Evolutionary conservation across 2,888 invertebrate species (phyloP), one percentile per base, ranked within the genome.

Genomic region (Sesia apiformis): DNA sequence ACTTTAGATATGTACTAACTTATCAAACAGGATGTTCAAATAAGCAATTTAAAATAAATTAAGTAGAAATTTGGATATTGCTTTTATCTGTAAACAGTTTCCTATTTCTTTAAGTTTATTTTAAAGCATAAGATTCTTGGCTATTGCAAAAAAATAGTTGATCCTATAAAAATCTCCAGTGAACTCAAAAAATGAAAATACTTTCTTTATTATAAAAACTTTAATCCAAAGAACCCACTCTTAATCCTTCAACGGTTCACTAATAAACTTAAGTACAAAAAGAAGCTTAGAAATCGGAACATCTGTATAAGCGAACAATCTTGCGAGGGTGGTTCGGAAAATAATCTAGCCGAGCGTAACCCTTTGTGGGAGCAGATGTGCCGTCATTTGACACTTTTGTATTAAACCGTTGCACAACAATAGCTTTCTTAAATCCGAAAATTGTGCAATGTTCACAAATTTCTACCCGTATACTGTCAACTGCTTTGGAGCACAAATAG

Each of bases 371-470:
- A 75, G 83, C 89, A 89, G 89, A 89, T 89, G 89, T 83, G 86
- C 84, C 84, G 89, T 89, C 89, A 89, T 89, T 89, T 85, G 88
- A 89, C 89, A 89, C 89, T 89, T 89, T 87, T 89, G 89, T 89
- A 89, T 87, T 88, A 89, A 84, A 83, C 82, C 84, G 84, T 89
- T 89, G 89, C 88, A 89, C 89, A 87, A 88, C 88, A 89, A 89
- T 82, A 82, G 84, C 80, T 81, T 80, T 84, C 87, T 87, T 87
- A 81, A 84, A 81, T 80, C 84, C 86, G 84, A 87, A 88, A 87
- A 86, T 83, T 84, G 86, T 87, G 78, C 81, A 82, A 74, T 82
- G 84, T 76, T 81, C 78, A 77, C 78, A 77, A 81, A 79, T 78
- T 78, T 80, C 80, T 69, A 80, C 88, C 89, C 88, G 88, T 85